A percentile compares a stretch with the other conserved stretches of the same genome.
These are phyloP conservation scores for Formica selysi DNA, from an alignment of 1,140 invertebrate species.

Conservation along the genomic window DNA sequence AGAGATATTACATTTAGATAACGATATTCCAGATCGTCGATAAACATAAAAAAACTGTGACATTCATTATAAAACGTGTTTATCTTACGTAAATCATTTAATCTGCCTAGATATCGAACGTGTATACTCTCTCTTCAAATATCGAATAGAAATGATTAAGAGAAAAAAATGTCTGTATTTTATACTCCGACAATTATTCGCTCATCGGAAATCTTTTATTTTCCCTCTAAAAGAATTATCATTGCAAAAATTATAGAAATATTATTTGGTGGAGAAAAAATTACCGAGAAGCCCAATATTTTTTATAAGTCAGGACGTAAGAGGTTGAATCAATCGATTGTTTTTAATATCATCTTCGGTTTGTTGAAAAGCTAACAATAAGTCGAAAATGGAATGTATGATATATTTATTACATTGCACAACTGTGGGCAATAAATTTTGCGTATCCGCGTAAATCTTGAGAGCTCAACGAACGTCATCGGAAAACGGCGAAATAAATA, in stretches of 20 bases:
- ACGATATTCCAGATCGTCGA: conserved; percentile 46
- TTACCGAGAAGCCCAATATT: neutral
- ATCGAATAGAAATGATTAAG: neutral
- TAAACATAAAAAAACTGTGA: conserved; percentile 18
- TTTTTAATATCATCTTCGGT: neutral
- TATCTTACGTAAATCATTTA: neutral
- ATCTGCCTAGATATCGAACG: neutral
- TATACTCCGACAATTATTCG: neutral
- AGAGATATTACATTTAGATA: conserved; percentile 36
- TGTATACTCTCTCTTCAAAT: neutral
- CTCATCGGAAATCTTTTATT: neutral
- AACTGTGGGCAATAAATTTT: neutral
- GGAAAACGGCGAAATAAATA: conserved; percentile 9
- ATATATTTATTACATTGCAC: neutral
- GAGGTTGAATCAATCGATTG: too few species aligned
- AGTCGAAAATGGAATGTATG: neutral
- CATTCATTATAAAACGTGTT: neutral
- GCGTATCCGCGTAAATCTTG: neutral
- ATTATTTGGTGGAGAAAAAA: neutral
- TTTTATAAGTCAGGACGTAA: too few species aligned
- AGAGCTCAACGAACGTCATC: neutral
- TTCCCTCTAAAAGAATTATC: neutral
- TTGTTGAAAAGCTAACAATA: too few species aligned
- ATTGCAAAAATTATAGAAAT: neutral
- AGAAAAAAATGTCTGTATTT: neutral